phyloP scores from a whole-genome alignment of 2,797 vertebrate species.

The Alauda arvensis region DNA sequence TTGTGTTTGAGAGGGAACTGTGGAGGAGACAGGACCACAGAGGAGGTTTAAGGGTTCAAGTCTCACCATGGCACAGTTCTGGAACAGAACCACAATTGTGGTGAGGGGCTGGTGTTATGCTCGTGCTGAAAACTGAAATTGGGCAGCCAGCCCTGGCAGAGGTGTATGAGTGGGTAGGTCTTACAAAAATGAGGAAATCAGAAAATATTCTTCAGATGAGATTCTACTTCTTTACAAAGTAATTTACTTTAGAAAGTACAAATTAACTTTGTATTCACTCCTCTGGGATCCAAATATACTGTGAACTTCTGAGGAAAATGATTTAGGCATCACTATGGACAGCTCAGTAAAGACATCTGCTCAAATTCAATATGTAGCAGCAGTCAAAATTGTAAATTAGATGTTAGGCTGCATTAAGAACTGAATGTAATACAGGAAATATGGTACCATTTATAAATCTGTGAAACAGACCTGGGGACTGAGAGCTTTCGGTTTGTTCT shows the following conservation, averaged over 20 bases:
- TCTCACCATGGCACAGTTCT: not conserved
- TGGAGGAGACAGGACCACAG: not conserved
- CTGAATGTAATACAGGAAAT: slow-evolving; percentile 47
- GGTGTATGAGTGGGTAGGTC: not conserved
- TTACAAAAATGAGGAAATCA: not conserved
- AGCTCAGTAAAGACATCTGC: slow-evolving; percentile 47
- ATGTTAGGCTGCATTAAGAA: slow-evolving; percentile 53
- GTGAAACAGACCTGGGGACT: slow-evolving; percentile 32
- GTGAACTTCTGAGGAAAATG: not conserved
- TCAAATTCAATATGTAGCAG: slow-evolving; percentile 42
- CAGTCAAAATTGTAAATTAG: slow-evolving; percentile 58
- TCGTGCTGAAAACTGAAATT: not conserved
- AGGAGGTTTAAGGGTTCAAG: not conserved
- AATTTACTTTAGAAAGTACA: not conserved
- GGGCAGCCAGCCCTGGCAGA: not conserved
- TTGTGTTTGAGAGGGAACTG: not conserved
- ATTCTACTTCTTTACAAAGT: not conserved
- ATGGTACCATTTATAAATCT: slow-evolving; percentile 50
- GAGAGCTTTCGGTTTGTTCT: slow-evolving; percentile 24
- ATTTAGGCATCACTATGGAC: slow-evolving; percentile 10
- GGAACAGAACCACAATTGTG: not conserved
- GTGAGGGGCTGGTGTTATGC: not conserved
- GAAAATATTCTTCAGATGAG: not conserved
- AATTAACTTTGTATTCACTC: not conserved
- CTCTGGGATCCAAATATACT: not conserved